These are phyloP conservation scores for Melanogrammus aeglefinus DNA, from an alignment of 2,797 vertebrate species.

Conservation along the genomic window DNA sequence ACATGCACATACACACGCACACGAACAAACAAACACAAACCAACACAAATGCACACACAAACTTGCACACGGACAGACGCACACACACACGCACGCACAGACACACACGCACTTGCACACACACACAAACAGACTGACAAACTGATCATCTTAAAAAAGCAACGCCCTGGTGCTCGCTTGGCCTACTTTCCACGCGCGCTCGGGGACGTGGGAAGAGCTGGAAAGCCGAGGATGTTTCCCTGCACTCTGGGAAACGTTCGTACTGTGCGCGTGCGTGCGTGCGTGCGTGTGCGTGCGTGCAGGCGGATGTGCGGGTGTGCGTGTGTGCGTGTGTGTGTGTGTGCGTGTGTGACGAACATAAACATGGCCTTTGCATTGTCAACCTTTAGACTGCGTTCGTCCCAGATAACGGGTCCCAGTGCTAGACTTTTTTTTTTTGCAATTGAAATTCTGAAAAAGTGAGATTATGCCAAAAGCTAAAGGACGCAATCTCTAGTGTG, in stretches of 20 bases:
- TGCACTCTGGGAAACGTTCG: conserved; percentile 72
- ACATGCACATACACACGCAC: too few relatives aligned
- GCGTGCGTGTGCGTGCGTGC: too few relatives aligned
- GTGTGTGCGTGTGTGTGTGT: too few relatives aligned
- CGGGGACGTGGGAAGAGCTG: conserved; percentile 74
- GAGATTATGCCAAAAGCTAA: conserved; percentile 70
- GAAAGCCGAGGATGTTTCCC: conserved; percentile 70
- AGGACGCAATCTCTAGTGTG: conserved; percentile 71
- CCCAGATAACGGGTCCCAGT: conserved; percentile 76
- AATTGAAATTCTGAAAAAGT: conserved; percentile 69
- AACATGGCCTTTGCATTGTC: conserved; percentile 75
- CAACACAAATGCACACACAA: conserved; percentile 37
- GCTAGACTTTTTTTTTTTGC: conserved; percentile 72
- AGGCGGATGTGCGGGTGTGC: too few relatives aligned
- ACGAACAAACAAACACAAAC: conserved; percentile 31
- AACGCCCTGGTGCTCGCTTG: conserved; percentile 77
- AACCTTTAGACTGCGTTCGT: conserved; percentile 72
- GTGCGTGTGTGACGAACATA: conserved; percentile 67
- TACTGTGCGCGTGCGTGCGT: conserved; percentile 33
- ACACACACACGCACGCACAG: too few relatives aligned
- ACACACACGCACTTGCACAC: too few relatives aligned
- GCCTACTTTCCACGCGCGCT: conserved; percentile 75
- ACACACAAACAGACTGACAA: conserved; percentile 67
- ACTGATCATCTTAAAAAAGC: conserved; percentile 77
- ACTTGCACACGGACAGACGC: too few relatives aligned